Evolutionary conservation across 2,888 invertebrate genomes (phyloP).

Genomic region (Rhogogaster chlorosoma): DNA sequence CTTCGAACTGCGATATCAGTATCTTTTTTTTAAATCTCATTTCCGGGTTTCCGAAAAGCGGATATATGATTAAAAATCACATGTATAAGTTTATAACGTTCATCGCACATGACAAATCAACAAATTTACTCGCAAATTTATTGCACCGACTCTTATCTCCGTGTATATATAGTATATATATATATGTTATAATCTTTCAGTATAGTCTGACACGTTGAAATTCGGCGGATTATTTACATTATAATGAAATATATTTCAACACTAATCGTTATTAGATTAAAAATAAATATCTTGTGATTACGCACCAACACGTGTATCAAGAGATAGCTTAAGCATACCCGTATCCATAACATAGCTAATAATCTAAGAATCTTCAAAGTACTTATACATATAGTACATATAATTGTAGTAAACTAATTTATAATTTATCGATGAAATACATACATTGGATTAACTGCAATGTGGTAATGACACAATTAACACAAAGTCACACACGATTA

Average conservation of each 20-base stretch:
- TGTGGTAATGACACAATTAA: too few species aligned
- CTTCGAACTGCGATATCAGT: neutral
- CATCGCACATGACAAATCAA: neutral
- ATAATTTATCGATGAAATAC: neutral
- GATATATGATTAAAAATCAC: too few species aligned
- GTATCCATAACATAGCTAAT: neutral
- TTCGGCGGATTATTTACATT: neutral
- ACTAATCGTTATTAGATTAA: neutral
- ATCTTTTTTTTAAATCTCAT: neutral
- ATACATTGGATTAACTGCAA: neutral
- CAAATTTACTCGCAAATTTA: neutral
- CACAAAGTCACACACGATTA: too few species aligned
- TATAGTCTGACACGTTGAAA: neutral
- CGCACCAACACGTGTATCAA: neutral
- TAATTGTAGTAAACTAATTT: neutral
- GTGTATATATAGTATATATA: too few species aligned
- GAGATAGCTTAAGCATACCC: neutral
- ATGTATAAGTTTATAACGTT: neutral
- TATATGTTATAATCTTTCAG: neutral
- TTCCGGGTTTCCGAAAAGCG: neutral
- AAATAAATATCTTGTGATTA: neutral
- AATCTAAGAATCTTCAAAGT: neutral
- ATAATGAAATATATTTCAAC: too few species aligned
- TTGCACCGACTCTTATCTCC: neutral
- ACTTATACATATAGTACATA: too few species aligned